These are phyloP conservation scores for Amphiprion clarkii DNA, from an alignment of 2,797 vertebrate species.

Conservation along the genomic window DNA sequence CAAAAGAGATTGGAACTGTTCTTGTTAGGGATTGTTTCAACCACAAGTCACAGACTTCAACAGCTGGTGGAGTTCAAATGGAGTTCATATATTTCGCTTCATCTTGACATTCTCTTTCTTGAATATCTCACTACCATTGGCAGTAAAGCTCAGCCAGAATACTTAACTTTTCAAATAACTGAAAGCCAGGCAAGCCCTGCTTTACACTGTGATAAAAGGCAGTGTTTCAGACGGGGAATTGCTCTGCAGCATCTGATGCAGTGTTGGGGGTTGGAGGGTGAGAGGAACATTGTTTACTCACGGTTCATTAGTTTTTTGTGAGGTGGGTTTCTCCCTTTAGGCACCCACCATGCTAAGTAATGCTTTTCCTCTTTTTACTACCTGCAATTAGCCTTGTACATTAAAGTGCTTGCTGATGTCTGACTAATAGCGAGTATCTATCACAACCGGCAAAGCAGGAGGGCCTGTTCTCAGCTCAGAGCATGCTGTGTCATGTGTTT, in stretches of 20 bases:
- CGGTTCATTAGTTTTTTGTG: slow-evolving; percentile 72
- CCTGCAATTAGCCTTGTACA: slow-evolving; percentile 78
- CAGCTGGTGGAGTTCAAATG: too few relatives aligned
- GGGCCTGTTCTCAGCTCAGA: slow-evolving; percentile 37
- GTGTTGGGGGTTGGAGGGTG: slow-evolving; percentile 3
- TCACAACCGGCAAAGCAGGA: slow-evolving; percentile 64
- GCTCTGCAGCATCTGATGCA: slow-evolving; percentile 27
- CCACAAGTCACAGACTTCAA: background rate
- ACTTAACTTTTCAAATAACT: background rate
- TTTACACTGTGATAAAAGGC: slow-evolving; percentile 5
- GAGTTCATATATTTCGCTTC: background rate
- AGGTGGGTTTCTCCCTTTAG: slow-evolving; percentile 65
- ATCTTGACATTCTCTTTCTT: background rate
- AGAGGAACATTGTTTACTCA: slow-evolving; percentile 66
- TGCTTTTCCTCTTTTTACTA: slow-evolving; percentile 71
- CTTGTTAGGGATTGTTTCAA: background rate
- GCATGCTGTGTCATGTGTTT: slow-evolving; percentile 58
- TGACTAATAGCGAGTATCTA: slow-evolving; percentile 78
- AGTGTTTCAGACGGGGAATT: slow-evolving; percentile 2
- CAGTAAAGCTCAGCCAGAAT: background rate
- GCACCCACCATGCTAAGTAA: slow-evolving; percentile 63
- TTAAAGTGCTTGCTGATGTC: slow-evolving; percentile 75
- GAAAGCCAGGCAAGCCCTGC: background rate
- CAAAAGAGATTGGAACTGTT: too few relatives aligned
- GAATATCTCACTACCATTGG: background rate